Evolutionary conservation across 2,113 vertebrate genomes (phyloP), one percentile per base, ranked within the genome.

Genomic region (Atrichornis clamosus): DNA sequence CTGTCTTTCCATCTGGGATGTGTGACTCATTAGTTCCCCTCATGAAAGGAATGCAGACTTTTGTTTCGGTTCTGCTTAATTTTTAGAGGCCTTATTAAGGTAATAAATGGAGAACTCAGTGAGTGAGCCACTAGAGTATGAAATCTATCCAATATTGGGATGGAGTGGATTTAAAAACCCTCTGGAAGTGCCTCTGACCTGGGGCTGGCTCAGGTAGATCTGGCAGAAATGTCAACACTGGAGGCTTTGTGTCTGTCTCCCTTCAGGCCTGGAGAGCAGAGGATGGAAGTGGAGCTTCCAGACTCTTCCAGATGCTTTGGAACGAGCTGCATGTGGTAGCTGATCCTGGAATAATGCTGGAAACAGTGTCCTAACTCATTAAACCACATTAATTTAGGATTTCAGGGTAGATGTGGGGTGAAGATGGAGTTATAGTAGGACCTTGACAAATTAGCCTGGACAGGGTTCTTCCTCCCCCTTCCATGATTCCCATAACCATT

Each of bases 41-140:
- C 30, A 78, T 33, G 53, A 53, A 64, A 94, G 91, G 87, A 72
- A 59, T 13, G 41, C 32, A 60, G 65, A 7, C 44, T 37, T 73
- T 56, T 49, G 80, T 46, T 95, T 89, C 82, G 39, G 14, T 52
- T 62, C 60, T 41, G 27, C 65, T 78, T 93, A 30, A 75, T 59
- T 94, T 47, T 35, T 9, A 84, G 88, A 77, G 35, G 24, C 42
- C 64, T 84, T 80, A 55, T 87, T 77, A 78, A 90, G 78, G 47
- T 6, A 7, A 52, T 68, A 46, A 72, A 13, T 10, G 56, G 23
- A 15, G 56, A 55, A 17, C 13, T 33, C 12, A 28, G 28, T 46
- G 58, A 93, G 46, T 0, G 4, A 93, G 84, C 39, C 37, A 9
- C 33, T 7, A 77, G 60, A 70, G 59, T 1, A 39, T 5, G 56